Percentiles rank a stretch among this genome's conserved stretches.
These are phyloP conservation scores for Oryzias javanicus DNA, from an alignment of 2,113 vertebrate genomes.

Conservation along the genomic window DNA sequence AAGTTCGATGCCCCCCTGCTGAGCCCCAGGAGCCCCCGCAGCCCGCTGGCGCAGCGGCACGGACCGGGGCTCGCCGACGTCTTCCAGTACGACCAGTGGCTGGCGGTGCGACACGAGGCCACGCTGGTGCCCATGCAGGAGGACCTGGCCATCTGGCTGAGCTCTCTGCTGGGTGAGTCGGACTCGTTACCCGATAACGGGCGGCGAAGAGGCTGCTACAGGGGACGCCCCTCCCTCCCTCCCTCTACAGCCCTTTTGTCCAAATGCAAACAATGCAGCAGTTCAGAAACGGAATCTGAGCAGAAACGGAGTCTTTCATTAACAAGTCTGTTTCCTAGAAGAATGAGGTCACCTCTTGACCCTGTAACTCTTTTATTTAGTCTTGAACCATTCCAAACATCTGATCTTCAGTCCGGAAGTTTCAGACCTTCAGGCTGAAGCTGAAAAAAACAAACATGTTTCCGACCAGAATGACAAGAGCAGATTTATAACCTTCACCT, in stretches of 20 bases:
- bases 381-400: not conserved
- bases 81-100: constrained; percentile 93
- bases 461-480: no score
- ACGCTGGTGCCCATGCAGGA: constrained; percentile 94
- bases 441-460: no score
- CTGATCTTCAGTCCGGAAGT: not conserved
- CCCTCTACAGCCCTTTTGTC: constrained; percentile 51
- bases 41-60: constrained; percentile 82
- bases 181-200: not conserved
- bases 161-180: constrained; percentile 84
- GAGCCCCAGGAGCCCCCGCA: constrained; percentile 81
- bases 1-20: constrained; percentile 78
- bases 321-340: constrained; percentile 13
- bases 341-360: constrained; percentile 38
- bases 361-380: not conserved
- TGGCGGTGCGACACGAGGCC: constrained; percentile 91
- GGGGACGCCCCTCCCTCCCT: constrained; percentile 3
- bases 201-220: not conserved
- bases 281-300: constrained; percentile 46
- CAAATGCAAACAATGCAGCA: constrained; percentile 24
- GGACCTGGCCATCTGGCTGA: constrained; percentile 94
- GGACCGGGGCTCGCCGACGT: constrained; percentile 91
- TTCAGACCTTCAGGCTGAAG: no score
- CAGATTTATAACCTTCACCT: no score
- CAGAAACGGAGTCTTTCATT: constrained; percentile 45